Conservation (phyloP, 2,113 vertebrate genomes). For the Tyrannus savana region DNA sequence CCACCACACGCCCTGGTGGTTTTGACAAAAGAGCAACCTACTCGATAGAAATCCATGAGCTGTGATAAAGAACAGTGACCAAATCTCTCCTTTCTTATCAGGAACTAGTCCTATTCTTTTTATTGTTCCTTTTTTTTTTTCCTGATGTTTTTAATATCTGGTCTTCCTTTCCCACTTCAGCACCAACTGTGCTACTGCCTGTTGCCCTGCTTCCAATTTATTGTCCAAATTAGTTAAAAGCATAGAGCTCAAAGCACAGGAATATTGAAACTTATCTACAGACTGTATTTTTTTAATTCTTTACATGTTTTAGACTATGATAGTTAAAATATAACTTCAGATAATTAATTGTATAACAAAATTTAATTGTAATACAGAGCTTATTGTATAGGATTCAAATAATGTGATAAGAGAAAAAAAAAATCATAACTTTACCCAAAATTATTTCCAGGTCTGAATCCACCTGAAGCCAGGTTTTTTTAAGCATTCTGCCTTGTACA, state of each 20-base stretch:
- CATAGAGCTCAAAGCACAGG: not conserved
- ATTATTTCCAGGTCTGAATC: not conserved
- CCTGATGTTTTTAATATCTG: not conserved
- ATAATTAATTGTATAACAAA: not conserved
- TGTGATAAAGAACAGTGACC: not conserved
- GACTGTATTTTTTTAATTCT: not conserved
- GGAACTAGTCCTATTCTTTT: not conserved
- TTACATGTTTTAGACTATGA: not conserved
- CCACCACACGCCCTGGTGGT: accelerated
- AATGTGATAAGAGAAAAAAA: not conserved
- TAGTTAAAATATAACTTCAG: not conserved
- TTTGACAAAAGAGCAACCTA: not conserved
- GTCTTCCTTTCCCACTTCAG: not conserved
- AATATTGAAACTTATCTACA: not conserved
- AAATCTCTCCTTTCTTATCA: not conserved
- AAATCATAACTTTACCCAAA: not conserved
- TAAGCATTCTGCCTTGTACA: not conserved
- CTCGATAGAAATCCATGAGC: accelerated
- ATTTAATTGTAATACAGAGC: not conserved
- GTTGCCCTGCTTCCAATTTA: not conserved
- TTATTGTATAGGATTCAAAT: not conserved
- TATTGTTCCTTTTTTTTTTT: not conserved
- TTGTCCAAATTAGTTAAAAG: not conserved
- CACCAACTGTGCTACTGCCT: not conserved
- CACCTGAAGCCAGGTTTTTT: not conserved